phyloP scores from a whole-genome alignment of 2,113 vertebrate species.

The Ginglymostoma cirratum region DNA sequence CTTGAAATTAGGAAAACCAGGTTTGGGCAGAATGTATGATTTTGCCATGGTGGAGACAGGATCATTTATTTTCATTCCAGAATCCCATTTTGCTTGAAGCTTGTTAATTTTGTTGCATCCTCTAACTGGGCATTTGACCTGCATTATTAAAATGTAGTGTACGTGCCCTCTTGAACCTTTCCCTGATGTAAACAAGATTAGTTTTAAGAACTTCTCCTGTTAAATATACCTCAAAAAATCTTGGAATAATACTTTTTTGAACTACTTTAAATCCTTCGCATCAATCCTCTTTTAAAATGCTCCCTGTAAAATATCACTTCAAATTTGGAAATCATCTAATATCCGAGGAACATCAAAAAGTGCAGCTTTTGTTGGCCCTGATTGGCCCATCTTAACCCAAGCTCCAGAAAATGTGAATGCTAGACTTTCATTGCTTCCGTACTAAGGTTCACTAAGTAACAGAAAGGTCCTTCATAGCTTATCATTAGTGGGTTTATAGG shows the following conservation, averaged over 20 bases:
- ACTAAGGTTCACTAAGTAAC: neutral
- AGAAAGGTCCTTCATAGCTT: neutral
- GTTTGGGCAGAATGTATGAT: too few species aligned
- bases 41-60: too few species aligned
- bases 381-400: neutral
- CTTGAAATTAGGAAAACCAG: too few species aligned
- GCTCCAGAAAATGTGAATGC: neutral
- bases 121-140: neutral
- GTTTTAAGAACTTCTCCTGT: neutral
- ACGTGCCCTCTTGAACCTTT: neutral
- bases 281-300: neutral
- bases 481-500: neutral
- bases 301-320: neutral
- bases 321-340: constrained; percentile 9
- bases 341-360: neutral
- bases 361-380: neutral
- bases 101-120: neutral
- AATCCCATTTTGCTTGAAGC: neutral
- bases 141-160: neutral
- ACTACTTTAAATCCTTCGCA: neutral
- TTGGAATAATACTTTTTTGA: neutral
- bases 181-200: neutral
- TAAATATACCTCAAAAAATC: neutral
- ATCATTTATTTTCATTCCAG: too few species aligned
- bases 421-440: too few species aligned